Percentiles rank a stretch among this genome's conserved stretches.
These are phyloP conservation scores for Agapornis canus DNA, from an alignment of 2,797 vertebrate species.

Conservation along the genomic window DNA sequence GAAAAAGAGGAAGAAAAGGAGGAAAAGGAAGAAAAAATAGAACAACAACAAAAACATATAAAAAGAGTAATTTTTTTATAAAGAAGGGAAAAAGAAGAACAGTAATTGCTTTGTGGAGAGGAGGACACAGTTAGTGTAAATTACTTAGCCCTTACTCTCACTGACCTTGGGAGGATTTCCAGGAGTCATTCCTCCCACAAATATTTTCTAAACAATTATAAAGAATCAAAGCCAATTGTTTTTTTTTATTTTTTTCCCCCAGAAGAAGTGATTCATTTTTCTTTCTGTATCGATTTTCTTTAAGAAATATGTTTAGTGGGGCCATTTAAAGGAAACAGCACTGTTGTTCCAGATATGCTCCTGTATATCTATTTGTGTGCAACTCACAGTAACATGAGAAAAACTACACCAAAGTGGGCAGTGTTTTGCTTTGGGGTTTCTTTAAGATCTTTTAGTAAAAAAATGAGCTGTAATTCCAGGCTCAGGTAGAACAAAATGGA, in stretches of 20 bases:
- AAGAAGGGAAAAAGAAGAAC: background rate
- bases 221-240: background rate
- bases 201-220: background rate
- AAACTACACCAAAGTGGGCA: background rate
- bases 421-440: background rate
- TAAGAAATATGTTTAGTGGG: background rate
- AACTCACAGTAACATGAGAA: background rate
- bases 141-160: background rate
- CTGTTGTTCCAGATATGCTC: background rate
- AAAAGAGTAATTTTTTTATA: background rate
- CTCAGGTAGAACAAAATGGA: background rate
- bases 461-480: background rate
- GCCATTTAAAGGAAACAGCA: background rate
- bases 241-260: background rate
- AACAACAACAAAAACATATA: background rate
- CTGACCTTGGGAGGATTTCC: background rate
- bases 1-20: background rate
- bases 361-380: background rate
- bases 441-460: background rate
- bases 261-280: background rate
- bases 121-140: background rate
- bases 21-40: accelerated
- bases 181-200: background rate
- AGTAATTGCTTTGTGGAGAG: background rate
- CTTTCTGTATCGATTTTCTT: background rate